Percentiles rank a stretch among this genome's conserved stretches.
Conservation (phyloP, 2,113 vertebrate species). For the Hoplias malabaricus region DNA sequence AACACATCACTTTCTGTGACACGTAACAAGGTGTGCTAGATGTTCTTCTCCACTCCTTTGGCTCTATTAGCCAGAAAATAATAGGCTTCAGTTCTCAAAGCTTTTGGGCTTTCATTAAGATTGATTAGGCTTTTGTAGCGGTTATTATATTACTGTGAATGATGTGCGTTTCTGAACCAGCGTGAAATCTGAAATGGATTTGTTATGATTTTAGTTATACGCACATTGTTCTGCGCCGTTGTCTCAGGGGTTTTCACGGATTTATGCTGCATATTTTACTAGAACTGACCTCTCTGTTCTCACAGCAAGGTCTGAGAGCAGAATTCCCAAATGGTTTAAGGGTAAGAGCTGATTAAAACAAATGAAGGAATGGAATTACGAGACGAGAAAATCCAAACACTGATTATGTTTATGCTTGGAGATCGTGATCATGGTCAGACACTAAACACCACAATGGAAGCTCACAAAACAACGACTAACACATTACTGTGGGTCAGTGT, state of each 20-base stretch:
- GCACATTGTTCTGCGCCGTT: neutral
- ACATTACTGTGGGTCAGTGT: too few species aligned
- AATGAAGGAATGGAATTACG: conserved; percentile 9
- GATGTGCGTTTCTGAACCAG: conserved; percentile 1
- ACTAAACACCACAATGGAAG: neutral
- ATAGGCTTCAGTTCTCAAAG: neutral
- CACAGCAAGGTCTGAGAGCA: neutral
- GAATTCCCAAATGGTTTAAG: neutral
- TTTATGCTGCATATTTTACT: conserved; percentile 6
- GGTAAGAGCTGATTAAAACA: conserved; percentile 27
- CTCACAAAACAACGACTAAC: neutral
- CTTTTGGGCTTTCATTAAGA: conserved; percentile 28
- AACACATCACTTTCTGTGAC: neutral
- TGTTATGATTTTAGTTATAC: conserved; percentile 26
- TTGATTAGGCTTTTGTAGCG: neutral
- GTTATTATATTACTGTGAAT: neutral
- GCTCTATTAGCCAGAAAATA: neutral
- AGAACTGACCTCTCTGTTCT: conserved; percentile 2
- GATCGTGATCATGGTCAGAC: neutral
- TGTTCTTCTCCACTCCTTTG: conserved; percentile 8
- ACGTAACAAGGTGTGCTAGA: conserved; percentile 11
- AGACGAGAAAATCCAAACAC: neutral
- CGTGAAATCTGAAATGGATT: neutral
- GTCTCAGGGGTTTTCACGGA: neutral
- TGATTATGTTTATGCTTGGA: neutral